Evolutionary conservation across 2,888 invertebrate species (phyloP).

Genomic region (Lasius platythorax): DNA sequence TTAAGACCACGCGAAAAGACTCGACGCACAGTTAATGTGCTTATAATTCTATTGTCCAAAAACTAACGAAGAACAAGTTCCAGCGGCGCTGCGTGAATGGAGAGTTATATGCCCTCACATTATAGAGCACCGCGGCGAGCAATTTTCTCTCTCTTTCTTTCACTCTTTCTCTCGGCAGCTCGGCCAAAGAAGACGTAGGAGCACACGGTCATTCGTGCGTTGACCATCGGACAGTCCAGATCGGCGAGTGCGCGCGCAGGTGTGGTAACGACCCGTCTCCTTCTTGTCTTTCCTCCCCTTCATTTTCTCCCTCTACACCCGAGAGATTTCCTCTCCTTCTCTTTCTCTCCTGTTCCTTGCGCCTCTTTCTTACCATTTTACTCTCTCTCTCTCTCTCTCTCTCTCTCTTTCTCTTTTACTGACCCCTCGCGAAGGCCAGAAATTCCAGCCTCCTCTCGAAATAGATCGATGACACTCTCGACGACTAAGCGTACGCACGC

Average conservation of each 20-base stretch:
- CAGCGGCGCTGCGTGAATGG: constrained; percentile 8
- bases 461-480: constrained; percentile 86
- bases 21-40: not conserved
- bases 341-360: constrained; percentile 25
- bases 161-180: constrained; percentile 16
- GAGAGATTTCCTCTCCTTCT: constrained; percentile 29
- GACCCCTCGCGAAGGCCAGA: constrained; percentile 80
- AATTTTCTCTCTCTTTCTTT: not conserved
- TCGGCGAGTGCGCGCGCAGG: constrained; percentile 64
- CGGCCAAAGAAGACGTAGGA: constrained; percentile 45
- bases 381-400: constrained; percentile 14
- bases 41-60: not conserved
- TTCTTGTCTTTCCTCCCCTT: constrained; percentile 35
- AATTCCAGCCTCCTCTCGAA: constrained; percentile 84
- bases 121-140: not conserved
- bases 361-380: constrained; percentile 26
- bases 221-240: constrained; percentile 72
- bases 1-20: not conserved
- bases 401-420: constrained; percentile 55
- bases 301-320: constrained; percentile 27
- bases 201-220: constrained; percentile 71
- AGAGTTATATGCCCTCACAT: not conserved
- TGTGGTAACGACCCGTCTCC: constrained; percentile 56
- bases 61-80: not conserved
- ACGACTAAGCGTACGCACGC: constrained; percentile 67